Conservation (phyloP, 92 coral and sea anemone genomes). For the Chrysogorgia sp. region DNA sequence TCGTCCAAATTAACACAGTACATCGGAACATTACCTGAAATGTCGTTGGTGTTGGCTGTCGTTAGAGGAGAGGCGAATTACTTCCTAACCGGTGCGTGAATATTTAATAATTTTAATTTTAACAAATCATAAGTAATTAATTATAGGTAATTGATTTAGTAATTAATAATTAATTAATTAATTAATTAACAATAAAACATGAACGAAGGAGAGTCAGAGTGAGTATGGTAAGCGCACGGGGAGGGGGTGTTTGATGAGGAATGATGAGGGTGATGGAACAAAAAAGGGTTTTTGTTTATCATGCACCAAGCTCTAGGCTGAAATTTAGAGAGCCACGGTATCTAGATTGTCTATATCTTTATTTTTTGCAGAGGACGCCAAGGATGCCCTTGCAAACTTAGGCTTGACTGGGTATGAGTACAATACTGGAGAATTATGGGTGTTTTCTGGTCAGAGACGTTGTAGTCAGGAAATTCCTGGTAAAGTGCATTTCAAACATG, state of each 20-base stretch:
- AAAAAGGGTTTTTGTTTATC: no score
- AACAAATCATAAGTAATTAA: no score
- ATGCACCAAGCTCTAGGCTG: neutral
- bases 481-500: conserved; percentile 64
- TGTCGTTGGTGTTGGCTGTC: conserved; percentile 74
- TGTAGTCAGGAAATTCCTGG: conserved; percentile 55
- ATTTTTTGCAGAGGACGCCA: conserved; percentile 69
- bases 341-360: neutral
- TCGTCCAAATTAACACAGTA: conserved; percentile 66
- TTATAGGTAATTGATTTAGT: no score
- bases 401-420: conserved; percentile 76
- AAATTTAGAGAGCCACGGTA: neutral
- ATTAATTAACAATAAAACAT: no score
- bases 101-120: no score
- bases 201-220: no score
- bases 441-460: conserved; percentile 72
- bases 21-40: conserved; percentile 68
- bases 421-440: conserved; percentile 84
- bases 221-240: no score
- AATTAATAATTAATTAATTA: no score
- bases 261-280: no score
- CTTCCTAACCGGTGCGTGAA: conserved; percentile 73
- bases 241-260: no score
- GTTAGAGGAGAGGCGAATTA: conserved; percentile 82
- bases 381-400: conserved; percentile 64